These are phyloP conservation scores for Aleiodes sp. DNA, from an alignment of 1,140 invertebrate genomes.

Conservation along the genomic window DNA sequence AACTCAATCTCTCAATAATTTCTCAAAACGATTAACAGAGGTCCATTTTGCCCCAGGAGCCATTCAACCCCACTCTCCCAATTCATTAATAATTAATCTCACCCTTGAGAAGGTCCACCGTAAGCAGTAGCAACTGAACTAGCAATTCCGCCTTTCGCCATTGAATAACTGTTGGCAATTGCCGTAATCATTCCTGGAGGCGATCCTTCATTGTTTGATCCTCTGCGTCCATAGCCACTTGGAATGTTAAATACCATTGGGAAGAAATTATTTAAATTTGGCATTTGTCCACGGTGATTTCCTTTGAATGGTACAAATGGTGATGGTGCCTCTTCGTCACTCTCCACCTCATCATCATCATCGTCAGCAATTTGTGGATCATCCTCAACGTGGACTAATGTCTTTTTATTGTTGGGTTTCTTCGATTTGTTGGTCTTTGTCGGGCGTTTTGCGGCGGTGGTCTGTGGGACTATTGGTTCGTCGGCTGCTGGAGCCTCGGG, in stretches of 20 bases:
- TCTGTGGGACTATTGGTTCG: slow-evolving; percentile 32
- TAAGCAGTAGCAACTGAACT: slow-evolving; percentile 67
- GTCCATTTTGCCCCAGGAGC: no score
- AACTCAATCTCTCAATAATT: background rate
- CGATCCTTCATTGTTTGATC: slow-evolving; percentile 39
- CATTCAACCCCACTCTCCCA: slow-evolving; percentile 13
- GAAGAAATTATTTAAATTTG: slow-evolving; percentile 58
- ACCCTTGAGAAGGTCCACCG: slow-evolving; percentile 56
- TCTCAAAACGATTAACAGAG: background rate
- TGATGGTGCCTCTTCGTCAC: slow-evolving; percentile 39
- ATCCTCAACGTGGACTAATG: background rate
- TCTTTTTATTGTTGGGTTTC: slow-evolving; percentile 24
- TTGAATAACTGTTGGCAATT: slow-evolving; percentile 68
- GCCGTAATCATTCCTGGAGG: slow-evolving; percentile 60
- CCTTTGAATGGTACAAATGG: slow-evolving; percentile 49
- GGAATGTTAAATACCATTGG: slow-evolving; percentile 62
- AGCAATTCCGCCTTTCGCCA: slow-evolving; percentile 64
- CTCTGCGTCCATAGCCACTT: slow-evolving; percentile 40
- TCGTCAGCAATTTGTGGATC: background rate
- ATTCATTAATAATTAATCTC: slow-evolving; percentile 28
- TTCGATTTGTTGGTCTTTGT: slow-evolving; percentile 35
- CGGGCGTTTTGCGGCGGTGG: slow-evolving; percentile 21
- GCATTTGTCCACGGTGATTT: slow-evolving; percentile 42
- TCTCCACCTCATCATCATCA: slow-evolving; percentile 45
- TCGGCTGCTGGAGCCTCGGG: slow-evolving; percentile 30